Evolutionary conservation across 2,888 invertebrate genomes (phyloP).

Genomic region (Caenorhabditis wallacei): DNA sequence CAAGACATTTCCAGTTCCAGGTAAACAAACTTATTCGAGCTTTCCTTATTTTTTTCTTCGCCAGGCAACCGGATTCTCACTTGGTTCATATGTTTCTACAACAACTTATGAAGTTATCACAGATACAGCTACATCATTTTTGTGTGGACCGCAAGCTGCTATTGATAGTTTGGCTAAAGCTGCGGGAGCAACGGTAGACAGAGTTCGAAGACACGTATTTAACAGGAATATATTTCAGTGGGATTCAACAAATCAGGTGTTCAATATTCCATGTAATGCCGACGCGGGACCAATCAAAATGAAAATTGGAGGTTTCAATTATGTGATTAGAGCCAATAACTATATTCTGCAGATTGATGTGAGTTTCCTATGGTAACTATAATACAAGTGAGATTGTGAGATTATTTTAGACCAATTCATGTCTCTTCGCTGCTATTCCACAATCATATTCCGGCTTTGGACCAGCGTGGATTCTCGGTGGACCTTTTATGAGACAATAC

Average conservation of each 20-base stretch:
- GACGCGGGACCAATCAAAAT: slow-evolving; percentile 57
- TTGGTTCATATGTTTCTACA: slow-evolving; percentile 51
- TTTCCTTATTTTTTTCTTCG: no score
- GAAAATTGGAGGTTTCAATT: slow-evolving; percentile 50
- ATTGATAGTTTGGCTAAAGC: slow-evolving; percentile 64
- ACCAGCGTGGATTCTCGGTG: slow-evolving; percentile 74
- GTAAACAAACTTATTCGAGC: no score
- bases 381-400: not conserved
- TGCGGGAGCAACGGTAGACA: slow-evolving; percentile 66
- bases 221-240: slow-evolving; percentile 31
- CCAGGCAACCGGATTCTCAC: slow-evolving; percentile 51
- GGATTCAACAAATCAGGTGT: slow-evolving; percentile 59
- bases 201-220: no score
- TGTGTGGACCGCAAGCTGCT: slow-evolving; percentile 63
- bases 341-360: slow-evolving; percentile 59
- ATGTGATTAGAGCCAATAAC: slow-evolving; percentile 53
- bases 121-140: slow-evolving; percentile 69
- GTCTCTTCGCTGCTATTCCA: slow-evolving; percentile 61
- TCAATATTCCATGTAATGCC: slow-evolving; percentile 52
- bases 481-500: slow-evolving; percentile 73
- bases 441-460: slow-evolving; percentile 68
- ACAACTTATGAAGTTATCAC: slow-evolving; percentile 67
- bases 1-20: slow-evolving; percentile 54
- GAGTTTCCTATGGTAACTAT: no score
- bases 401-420: slow-evolving; percentile 45